Base-by-base conservation (phyloP, 92 coral and sea anemone genomes). In the Parazoanthus atlanticus region DNA sequence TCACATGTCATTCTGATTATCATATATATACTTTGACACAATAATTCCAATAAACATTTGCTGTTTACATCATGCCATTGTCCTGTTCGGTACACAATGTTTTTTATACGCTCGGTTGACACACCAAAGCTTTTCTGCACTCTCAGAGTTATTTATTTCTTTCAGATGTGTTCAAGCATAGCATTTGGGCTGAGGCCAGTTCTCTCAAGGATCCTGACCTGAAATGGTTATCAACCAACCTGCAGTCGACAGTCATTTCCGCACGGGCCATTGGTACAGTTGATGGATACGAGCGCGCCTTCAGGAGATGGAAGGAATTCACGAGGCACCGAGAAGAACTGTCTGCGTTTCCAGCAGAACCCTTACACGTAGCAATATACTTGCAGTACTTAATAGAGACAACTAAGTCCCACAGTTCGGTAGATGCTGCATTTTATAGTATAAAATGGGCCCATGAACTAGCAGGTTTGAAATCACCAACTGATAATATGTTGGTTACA, bases 1-100 rank as follows among this genome's bases (percentile, higher is more conserved):
- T 26, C 80, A 76, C 80, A 76, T 32, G n/a, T 76, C 56, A 76
- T 17, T 76, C 80, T 76, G 49, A 76, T 34, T 76, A 76, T 34
- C 80, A 38, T 76, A 76, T 76, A 38, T 76, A 38, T 76, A 76
- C 9, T 71, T 71, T 71, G 76, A 30, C 76, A 71, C 76, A 34
- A 76, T 41, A 13, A 76, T 66, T 13, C 80, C 29, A 76, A 34
- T 76, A 38, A 38, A 76, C 49, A 34, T 38, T 76, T 76, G 56
- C 15, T 76, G 56, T n/a, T 76, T 76, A 76, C 56, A 28, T 33
- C 80, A 19, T 76, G 56, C 4, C 80, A 76, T 34, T 76, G 80
- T 76, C 80, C 80, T 76, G 80, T 76, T 76, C 29, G 80, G 80
- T 76, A 76, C 80, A 29, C 3, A 38, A 25, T 76, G 80, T 15